Evolutionary conservation across 2,888 invertebrate genomes (phyloP).

Genomic region (Phytoseiulus persimilis): DNA sequence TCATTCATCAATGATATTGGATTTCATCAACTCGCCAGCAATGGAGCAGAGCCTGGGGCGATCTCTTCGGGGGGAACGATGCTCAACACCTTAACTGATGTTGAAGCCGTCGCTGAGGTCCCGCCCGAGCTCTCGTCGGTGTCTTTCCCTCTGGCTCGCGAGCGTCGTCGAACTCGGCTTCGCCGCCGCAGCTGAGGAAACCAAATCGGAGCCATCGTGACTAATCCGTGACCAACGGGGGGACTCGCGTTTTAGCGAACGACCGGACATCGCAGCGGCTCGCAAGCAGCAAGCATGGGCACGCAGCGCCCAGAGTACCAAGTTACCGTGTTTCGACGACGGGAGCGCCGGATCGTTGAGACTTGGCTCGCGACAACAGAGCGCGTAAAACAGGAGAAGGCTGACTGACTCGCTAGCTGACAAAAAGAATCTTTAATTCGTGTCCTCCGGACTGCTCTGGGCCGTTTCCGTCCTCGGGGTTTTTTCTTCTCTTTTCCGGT

Average conservation of each 20-base stretch:
- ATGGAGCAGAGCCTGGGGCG: not conserved
- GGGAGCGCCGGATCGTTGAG: not conserved
- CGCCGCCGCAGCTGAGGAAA: not conserved
- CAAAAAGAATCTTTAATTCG: slow-evolving; percentile 34
- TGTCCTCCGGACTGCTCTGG: slow-evolving; percentile 1
- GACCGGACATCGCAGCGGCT: not conserved
- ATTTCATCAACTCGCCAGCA: slow-evolving; percentile 38
- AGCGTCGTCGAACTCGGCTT: not conserved
- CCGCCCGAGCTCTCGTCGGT: not conserved
- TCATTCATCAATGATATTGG: slow-evolving; percentile 39
- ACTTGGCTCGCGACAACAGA: not conserved
- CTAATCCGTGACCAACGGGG: no score
- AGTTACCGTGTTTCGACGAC: not conserved
- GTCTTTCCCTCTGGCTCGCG: not conserved
- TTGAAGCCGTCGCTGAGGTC: not conserved
- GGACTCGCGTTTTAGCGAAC: not conserved
- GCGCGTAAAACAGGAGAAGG: not conserved
- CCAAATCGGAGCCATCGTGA: not conserved
- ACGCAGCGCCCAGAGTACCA: not conserved
- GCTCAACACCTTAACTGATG: not conserved
- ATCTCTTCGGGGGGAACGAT: not conserved
- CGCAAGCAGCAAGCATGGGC: not conserved
- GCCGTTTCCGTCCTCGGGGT: not conserved
- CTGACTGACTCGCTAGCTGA: not conserved
- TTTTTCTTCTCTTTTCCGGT: slow-evolving; percentile 8